Conservation (phyloP, 2,797 vertebrate genomes). For the Podarcis siculus region DNA sequence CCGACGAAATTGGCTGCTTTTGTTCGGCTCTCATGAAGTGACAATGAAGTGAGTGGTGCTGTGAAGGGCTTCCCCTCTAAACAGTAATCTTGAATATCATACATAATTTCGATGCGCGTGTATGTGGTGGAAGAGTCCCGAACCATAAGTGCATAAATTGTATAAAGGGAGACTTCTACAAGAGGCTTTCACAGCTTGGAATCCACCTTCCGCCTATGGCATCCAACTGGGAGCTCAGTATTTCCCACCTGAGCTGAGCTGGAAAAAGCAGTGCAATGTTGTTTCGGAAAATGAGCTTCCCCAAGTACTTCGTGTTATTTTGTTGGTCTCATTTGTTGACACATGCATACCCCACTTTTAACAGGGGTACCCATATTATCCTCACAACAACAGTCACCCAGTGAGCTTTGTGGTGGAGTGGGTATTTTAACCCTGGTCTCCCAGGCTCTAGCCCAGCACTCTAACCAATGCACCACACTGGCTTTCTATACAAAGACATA, state of each 20-base stretch:
- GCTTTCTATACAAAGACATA: background rate
- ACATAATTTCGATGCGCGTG: conserved; percentile 45
- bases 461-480: no score
- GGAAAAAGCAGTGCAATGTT: background rate
- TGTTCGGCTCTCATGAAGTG: conserved; percentile 59
- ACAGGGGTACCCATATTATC: no score
- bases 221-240: background rate
- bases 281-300: background rate
- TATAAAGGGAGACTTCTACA: background rate
- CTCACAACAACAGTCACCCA: no score
- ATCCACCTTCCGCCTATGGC: background rate
- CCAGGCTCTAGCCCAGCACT: no score
- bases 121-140: conserved; percentile 39
- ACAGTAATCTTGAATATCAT: conserved; percentile 60
- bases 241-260: background rate
- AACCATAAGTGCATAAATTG: background rate
- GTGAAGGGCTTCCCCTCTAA: conserved; percentile 47
- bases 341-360: no score
- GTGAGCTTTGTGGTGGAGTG: no score
- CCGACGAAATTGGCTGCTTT: conserved; percentile 66
- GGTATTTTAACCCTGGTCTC: no score
- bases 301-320: background rate
- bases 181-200: background rate
- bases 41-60: background rate
- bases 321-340: no score